Evolutionary conservation across 2,797 vertebrate species (phyloP).

Genomic region (Meda fulgida): DNA sequence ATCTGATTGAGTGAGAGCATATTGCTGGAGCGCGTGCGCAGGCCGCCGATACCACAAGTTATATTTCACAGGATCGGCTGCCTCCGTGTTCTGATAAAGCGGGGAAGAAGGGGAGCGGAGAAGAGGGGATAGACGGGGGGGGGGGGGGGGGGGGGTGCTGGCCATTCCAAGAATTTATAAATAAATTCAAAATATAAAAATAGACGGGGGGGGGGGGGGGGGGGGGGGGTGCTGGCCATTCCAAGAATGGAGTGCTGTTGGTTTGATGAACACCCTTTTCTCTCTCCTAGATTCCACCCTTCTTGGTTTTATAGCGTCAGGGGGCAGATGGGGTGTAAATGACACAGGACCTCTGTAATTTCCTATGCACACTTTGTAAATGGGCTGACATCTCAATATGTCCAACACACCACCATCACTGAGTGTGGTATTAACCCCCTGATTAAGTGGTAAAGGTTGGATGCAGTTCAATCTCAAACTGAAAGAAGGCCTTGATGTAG

Average conservation of each 20-base stretch:
- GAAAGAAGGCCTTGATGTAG: conserved; percentile 73
- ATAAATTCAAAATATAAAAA: too few relatives aligned
- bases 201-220: conserved; percentile 53
- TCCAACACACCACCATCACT: conserved; percentile 63
- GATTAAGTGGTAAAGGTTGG: conserved; percentile 79
- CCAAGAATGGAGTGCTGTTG: conserved; percentile 55
- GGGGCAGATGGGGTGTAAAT: conserved; percentile 60
- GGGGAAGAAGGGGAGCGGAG: conserved; percentile 49
- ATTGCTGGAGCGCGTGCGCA: conserved; percentile 87
- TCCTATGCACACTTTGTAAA: conserved; percentile 76
- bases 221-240: conserved; percentile 41
- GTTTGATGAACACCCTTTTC: conserved; percentile 69
- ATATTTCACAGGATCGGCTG: conserved; percentile 89
- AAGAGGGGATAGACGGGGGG: conserved; percentile 56
- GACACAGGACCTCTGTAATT: conserved; percentile 70
- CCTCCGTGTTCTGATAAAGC: conserved; percentile 81
- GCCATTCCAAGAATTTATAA: conserved; percentile 61
- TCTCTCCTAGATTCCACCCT: conserved; percentile 56
- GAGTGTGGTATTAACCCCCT: conserved; percentile 79
- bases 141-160: conserved; percentile 3
- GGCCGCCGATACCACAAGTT: conserved; percentile 86
- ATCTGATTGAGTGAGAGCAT: conserved; percentile 99
- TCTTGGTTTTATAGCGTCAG: conserved; percentile 60
- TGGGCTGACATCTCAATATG: conserved; percentile 76
- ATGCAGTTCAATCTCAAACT: conserved; percentile 75